Base-by-base conservation (phyloP, 2,888 invertebrate genomes). In the Lottia scabra region DNA sequence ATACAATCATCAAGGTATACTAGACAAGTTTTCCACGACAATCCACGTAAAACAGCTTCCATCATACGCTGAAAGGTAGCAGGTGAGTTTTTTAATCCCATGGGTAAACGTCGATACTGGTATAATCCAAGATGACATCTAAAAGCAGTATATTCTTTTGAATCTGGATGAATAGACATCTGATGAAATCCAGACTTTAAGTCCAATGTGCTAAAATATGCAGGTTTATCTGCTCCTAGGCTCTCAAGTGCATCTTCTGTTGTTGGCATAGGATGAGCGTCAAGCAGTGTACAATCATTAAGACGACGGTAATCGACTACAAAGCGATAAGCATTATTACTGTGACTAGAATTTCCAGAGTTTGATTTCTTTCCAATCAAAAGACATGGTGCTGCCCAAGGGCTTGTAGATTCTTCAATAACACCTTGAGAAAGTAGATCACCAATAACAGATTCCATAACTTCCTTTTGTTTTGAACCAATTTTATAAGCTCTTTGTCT, bases 1-100 rank as follows among this genome's bases (percentile, higher is more conserved):
- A 67, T 67, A 19, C 44, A 44, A 45, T 67, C 67, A 67, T 67
- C 67, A 43, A 67, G 26, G 23, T 67, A 67, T 26, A 67, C 45
- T 45, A 67, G 23, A 19, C 46, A 67, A 23, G n/a, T 26, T 67
- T 67, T 67, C 67, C 67, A 67, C 19, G 44, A 45, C 19, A 67
- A 45, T 44, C 45, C 44, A 16, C 23, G n/a, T 19, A 45, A 44
- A 67, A 65, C 65, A 15, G 65, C 38, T 38, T 65, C 65, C 65
- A 65, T 65, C 19, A 65, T 43, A 30, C 65, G 38, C 38, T 30
- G 65, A n/a, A n/a, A n/a, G 19, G 23, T 44, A n/a, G 67, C n/a
- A 8, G 67, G 67, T 16, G 44, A 44, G 67, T 67, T 67, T 26
- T 67, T 65, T 15, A 65, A 30, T 27, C 65, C 65, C 65, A 65